Conservation (phyloP, 2,888 invertebrate species). For the Scrobipalpa atriplicella region DNA sequence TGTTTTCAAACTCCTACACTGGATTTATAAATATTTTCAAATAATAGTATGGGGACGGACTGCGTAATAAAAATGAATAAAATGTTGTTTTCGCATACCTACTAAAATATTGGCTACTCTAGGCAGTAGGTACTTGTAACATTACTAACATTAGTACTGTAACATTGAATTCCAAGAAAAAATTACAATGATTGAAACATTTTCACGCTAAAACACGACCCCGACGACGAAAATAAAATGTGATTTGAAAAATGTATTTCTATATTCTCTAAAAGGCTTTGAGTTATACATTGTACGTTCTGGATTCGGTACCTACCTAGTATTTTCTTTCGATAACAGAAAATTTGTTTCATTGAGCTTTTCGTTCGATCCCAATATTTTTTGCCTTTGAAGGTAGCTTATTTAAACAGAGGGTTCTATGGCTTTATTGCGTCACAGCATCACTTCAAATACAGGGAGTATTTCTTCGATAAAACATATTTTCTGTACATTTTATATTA, state of each 20-base stretch:
- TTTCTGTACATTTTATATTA: conserved; percentile 44
- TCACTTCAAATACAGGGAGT: not conserved
- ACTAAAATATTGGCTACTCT: no score
- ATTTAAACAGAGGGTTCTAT: conserved; percentile 68
- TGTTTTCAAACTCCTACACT: no score
- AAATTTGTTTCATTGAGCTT: conserved; percentile 57
- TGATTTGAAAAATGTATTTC: not conserved
- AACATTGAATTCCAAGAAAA: not conserved
- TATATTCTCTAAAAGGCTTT: not conserved
- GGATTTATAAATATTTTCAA: no score
- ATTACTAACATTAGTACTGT: not conserved
- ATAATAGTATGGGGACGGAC: no score
- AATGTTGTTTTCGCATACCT: no score
- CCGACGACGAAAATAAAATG: not conserved
- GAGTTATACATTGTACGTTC: not conserved
- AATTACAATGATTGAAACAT: not conserved
- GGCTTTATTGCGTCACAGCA: conserved; percentile 62
- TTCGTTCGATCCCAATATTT: conserved; percentile 54
- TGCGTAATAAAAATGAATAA: no score
- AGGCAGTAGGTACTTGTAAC: no score
- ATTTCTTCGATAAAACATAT: conserved; percentile 37
- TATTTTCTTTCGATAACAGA: conserved; percentile 29
- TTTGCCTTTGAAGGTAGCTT: conserved; percentile 71
- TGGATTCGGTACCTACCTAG: not conserved
- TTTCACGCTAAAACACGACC: not conserved